phyloP scores from a whole-genome alignment of 2,797 vertebrate genomes.

The Propithecus perrieri region DNA sequence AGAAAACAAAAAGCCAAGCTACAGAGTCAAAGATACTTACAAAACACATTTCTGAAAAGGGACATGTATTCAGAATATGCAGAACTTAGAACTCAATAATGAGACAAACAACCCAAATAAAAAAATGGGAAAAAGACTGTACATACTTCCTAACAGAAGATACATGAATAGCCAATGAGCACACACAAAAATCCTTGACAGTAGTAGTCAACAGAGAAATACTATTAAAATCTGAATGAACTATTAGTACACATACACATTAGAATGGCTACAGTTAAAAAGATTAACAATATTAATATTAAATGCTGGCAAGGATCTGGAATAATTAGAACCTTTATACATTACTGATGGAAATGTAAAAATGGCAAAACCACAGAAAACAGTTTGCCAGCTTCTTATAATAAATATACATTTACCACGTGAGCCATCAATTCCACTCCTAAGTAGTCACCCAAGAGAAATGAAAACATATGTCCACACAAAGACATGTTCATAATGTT shows the following conservation, averaged over 20 bases:
- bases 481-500: neutral
- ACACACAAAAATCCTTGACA: neutral
- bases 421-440: neutral
- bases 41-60: neutral
- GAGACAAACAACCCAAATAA: neutral
- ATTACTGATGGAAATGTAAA: neutral
- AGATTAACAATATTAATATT: neutral
- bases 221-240: neutral
- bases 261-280: neutral
- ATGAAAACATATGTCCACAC: neutral
- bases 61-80: neutral
- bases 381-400: neutral
- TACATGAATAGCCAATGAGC: neutral
- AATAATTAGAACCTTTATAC: neutral
- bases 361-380: constrained; percentile 8
- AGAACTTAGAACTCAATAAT: neutral
- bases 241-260: neutral
- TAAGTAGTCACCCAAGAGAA: neutral
- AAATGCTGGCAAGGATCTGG: neutral
- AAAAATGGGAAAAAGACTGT: neutral
- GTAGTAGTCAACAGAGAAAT: neutral
- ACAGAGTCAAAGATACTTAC: neutral
- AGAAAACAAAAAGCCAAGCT: constrained; percentile 33
- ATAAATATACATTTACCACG: neutral
- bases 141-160: neutral